Percentiles rank a stretch among this genome's conserved stretches.
These are phyloP conservation scores for Uloborus plumipes DNA, from an alignment of 2,888 invertebrate genomes.

Conservation along the genomic window DNA sequence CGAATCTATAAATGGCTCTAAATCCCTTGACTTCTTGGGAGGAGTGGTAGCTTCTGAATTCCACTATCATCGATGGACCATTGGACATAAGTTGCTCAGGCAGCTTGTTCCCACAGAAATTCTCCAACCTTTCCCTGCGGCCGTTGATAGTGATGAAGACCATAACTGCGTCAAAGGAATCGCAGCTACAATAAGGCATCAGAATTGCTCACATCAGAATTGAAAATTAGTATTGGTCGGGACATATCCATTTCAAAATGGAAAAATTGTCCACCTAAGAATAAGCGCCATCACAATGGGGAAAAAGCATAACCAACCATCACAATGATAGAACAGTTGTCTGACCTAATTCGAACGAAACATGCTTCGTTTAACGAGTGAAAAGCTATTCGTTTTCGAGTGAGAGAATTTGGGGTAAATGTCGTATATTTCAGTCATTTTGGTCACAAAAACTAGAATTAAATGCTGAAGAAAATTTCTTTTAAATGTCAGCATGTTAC, in stretches of 20 bases:
- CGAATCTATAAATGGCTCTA: constrained; percentile 88
- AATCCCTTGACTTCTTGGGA: constrained; percentile 78
- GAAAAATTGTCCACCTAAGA: too few species aligned
- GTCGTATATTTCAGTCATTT: too few species aligned
- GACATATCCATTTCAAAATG: background rate
- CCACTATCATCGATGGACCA: constrained; percentile 85
- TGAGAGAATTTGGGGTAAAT: too few species aligned
- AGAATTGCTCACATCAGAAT: background rate
- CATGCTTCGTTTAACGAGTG: too few species aligned
- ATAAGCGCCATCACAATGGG: too few species aligned
- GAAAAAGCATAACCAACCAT: too few species aligned
- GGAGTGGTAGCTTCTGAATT: constrained; percentile 79
- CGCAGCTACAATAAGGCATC: constrained; percentile 26
- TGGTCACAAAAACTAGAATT: too few species aligned
- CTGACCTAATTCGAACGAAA: too few species aligned
- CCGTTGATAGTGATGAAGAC: constrained; percentile 88
- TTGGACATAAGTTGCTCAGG: constrained; percentile 94
- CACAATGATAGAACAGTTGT: too few species aligned
- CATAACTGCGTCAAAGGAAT: constrained; percentile 77
- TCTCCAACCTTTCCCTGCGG: constrained; percentile 86
- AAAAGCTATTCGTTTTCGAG: too few species aligned
- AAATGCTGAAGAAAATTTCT: too few species aligned
- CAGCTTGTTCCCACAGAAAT: constrained; percentile 85
- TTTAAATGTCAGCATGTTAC: too few species aligned
- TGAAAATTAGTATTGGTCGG: background rate